These are phyloP conservation scores for Auanema freiburgensis DNA, from an alignment of 2,888 invertebrate species.

Conservation along the genomic window DNA sequence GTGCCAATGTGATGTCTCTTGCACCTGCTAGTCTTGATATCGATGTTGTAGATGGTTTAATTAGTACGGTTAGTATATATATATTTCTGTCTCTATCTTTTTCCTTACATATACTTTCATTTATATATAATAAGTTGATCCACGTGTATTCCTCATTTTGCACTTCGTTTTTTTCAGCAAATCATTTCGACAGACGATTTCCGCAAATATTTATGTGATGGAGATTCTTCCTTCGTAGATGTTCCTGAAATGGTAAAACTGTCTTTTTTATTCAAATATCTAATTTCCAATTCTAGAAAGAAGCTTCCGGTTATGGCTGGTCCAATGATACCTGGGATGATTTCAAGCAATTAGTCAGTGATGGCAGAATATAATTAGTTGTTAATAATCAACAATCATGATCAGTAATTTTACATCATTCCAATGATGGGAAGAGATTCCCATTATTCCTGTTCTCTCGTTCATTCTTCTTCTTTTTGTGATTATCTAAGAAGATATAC, in stretches of 20 bases:
- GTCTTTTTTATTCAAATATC: neutral
- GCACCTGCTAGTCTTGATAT: slow-evolving; percentile 3
- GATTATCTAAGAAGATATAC: too few species aligned
- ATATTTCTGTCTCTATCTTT: slow-evolving; percentile 2
- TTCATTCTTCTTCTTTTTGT: too few species aligned
- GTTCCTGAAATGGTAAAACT: neutral
- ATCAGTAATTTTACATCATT: too few species aligned
- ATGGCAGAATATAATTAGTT: slow-evolving; percentile 1
- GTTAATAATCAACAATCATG: too few species aligned
- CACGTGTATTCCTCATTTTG: neutral
- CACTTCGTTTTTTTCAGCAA: neutral
- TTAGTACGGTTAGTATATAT: neutral
- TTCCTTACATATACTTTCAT: neutral
- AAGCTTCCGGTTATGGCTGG: neutral
- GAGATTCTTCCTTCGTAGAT: neutral
- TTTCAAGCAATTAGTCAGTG: neutral
- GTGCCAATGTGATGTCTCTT: neutral
- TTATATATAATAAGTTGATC: neutral
- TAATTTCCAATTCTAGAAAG: neutral
- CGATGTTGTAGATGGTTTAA: slow-evolving; percentile 3
- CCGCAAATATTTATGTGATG: slow-evolving; percentile 1
- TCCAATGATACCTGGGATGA: slow-evolving; percentile 3
- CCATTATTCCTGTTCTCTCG: too few species aligned
- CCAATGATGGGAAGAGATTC: too few species aligned
- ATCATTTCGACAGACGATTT: slow-evolving; percentile 2